Percentiles rank a stretch among this genome's conserved stretches.
phyloP scores from a whole-genome alignment of 1,140 invertebrate species.

The Drosophila persimilis region DNA sequence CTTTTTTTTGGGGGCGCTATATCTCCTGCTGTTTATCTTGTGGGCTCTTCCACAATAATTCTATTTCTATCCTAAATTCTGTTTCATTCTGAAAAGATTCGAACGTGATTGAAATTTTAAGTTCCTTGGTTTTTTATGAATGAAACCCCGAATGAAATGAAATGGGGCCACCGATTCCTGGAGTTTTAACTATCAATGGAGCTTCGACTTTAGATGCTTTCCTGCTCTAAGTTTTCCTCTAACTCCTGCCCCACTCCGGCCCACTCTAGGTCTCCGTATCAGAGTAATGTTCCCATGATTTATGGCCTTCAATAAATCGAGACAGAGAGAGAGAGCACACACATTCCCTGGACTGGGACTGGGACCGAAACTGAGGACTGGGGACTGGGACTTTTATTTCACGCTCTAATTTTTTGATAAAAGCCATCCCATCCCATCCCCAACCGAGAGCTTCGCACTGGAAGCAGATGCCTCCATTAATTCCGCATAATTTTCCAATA shows the following conservation, averaged over 20 bases:
- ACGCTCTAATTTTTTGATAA: constrained; percentile 79
- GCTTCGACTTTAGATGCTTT: constrained; percentile 5
- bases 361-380: no score
- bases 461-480: constrained; percentile 69
- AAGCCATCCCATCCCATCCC: constrained; percentile 45
- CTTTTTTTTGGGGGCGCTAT: constrained; percentile 6
- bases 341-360: constrained; percentile 11
- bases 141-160: constrained; percentile 29
- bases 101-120: constrained; percentile 68
- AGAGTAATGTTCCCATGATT: constrained; percentile 45
- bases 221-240: not conserved
- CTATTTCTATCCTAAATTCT: constrained; percentile 66
- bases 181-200: constrained; percentile 17
- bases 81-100: constrained; percentile 48
- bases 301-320: constrained; percentile 70
- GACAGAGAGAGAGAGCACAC: not conserved
- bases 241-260: not conserved
- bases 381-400: constrained; percentile 52
- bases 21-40: no score
- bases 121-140: constrained; percentile 55
- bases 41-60: constrained; percentile 29
- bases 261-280: constrained; percentile 15
- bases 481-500: constrained; percentile 75
- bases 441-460: constrained; percentile 13
- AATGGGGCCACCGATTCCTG: not conserved